phyloP scores from a whole-genome alignment of 2,797 vertebrate genomes.

The Adrianichthys oophorus region DNA sequence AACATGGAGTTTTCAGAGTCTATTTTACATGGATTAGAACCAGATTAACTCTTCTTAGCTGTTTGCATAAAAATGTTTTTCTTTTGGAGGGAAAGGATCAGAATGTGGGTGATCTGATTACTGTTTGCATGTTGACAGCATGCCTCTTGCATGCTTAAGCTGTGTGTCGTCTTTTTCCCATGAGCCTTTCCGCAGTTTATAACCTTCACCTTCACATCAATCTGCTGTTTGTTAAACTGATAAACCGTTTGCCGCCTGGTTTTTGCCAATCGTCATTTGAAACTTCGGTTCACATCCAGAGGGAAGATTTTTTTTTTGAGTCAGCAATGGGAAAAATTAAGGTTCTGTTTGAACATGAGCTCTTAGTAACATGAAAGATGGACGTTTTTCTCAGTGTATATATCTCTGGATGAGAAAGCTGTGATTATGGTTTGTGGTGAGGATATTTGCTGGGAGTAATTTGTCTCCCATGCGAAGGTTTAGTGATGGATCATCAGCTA shows the following conservation, averaged over 20 bases:
- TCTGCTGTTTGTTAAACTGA: constrained; percentile 17
- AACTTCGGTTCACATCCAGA: constrained; percentile 29
- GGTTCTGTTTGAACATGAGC: constrained; percentile 49
- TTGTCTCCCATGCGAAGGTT: constrained; percentile 55
- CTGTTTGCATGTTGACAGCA: constrained; percentile 59
- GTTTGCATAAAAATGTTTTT: constrained; percentile 39
- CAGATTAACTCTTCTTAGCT: constrained; percentile 51
- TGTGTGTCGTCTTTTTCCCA: constrained; percentile 60
- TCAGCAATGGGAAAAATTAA: constrained; percentile 18
- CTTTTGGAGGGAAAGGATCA: constrained; percentile 38
- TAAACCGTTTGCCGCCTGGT: constrained; percentile 5
- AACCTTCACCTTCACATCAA: constrained; percentile 20
- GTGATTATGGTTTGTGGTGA: constrained; percentile 70
- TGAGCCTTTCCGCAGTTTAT: constrained; percentile 40
- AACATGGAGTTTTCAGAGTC: constrained; percentile 7
- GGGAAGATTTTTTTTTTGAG: constrained; percentile 29
- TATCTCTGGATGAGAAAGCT: constrained; percentile 56
- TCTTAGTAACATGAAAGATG: constrained; percentile 55
- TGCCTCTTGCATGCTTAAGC: constrained; percentile 50
- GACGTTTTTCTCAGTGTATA: constrained; percentile 53
- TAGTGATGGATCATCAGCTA: constrained; percentile 35
- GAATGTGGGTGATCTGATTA: constrained; percentile 54
- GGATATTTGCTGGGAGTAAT: constrained; percentile 58
- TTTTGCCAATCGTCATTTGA: constrained; percentile 11
- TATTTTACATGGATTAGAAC: constrained; percentile 21